Percentiles rank a stretch among this genome's conserved stretches.
phyloP scores from a whole-genome alignment of 2,888 invertebrate genomes.

The Pseudococcus viburni region DNA sequence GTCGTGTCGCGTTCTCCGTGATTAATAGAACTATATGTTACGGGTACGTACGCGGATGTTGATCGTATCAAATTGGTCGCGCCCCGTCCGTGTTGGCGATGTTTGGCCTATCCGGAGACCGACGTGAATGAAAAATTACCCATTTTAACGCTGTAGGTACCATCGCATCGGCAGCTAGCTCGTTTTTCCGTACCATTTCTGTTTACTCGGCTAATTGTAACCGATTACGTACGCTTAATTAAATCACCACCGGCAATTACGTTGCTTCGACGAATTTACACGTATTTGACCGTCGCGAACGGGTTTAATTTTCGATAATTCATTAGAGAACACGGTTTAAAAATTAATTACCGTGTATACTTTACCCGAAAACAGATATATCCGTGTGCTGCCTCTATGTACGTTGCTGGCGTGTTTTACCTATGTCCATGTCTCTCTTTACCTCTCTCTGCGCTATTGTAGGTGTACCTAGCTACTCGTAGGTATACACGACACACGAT shows the following conservation, averaged over 20 bases:
- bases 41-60: constrained; percentile 1
- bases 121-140: constrained; percentile 21
- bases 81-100: neutral
- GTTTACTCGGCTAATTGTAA: constrained; percentile 42
- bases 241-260: constrained; percentile 32
- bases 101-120: neutral
- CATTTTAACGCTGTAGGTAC: neutral
- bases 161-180: neutral
- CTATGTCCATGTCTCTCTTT: neutral
- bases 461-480: neutral
- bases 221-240: constrained; percentile 46
- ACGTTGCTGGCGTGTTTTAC: neutral
- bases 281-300: neutral
- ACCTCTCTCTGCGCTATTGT: neutral
- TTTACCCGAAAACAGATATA: constrained; percentile 10
- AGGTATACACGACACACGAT: neutral
- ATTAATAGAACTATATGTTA: constrained; percentile 8
- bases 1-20: neutral
- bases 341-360: constrained; percentile 30
- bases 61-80: constrained; percentile 13
- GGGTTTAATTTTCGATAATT: constrained; percentile 36
- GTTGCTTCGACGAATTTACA: constrained; percentile 21
- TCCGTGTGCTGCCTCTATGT: neutral
- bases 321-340: constrained; percentile 25
- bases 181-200: constrained; percentile 28